Base-by-base conservation (phyloP, 2,888 invertebrate species). In the Clostera curtula region DNA sequence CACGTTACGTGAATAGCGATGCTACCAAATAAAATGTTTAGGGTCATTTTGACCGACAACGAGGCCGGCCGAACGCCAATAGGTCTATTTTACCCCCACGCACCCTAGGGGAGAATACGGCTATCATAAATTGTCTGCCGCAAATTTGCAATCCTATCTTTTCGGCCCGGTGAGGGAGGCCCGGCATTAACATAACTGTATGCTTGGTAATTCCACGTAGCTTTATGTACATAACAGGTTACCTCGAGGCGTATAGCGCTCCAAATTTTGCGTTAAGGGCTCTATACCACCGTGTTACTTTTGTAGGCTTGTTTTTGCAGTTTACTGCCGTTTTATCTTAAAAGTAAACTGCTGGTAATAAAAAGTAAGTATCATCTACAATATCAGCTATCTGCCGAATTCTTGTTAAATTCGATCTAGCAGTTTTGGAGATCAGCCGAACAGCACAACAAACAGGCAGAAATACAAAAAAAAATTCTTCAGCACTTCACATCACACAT, bases 91-190 rank as follows among this genome's bases (percentile, higher is more conserved):
- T 59, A 61, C 64, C 74, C 67, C 63, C 52, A 51, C 53, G 56
- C 55, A 63, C 60, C 66, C 63, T 56, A 64, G 68, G 74, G 73
- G 69, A 66, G 64, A 59, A 61, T 68, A 74, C 59, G 64, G 69
- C 57, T 60, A 68, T 74, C 82, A 74, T 85, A 83, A 84, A 84
- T 80, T 83, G 75, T 73, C 73, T 66, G 72, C 75, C 72, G 70
- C 77, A 79, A 83, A 85, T 83, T 84, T 82, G 84, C 80, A 84
- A 84, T 82, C 76, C 72, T 79, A 76, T 82, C 76, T 80, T 70
- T 72, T 69, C 55, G 61, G 67, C 64, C 68, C 68, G 64, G 68
- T 69, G 65, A 72, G 75, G 77, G 75, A 66, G 71, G 62, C 51
- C 53, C 47, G 31, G 58, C 71, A 76, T 82, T 80, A 80, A 76